Evolutionary conservation across 2,797 vertebrate species (phyloP), one percentile per base, ranked within the genome.

Genomic region (Delichon dasypus): DNA sequence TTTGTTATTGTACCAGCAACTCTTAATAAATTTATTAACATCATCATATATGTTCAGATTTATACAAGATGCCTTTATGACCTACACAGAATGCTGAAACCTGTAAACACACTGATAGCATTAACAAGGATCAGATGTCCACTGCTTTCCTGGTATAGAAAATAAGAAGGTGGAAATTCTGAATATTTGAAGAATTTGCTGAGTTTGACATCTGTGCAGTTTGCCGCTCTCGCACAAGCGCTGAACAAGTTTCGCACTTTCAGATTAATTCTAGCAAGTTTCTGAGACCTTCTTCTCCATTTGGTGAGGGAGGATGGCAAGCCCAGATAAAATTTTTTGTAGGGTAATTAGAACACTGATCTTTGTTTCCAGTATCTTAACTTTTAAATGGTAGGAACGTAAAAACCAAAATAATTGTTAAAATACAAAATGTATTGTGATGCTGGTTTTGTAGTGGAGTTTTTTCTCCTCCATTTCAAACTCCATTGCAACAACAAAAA

Each of bases 121-220:
- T 13, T 93, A 77, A 93, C 11, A 55, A 73, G 50, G 84, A 57
- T 45, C 80, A 90, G 74, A 80, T 57, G 47, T 36, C 13, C 0
- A 0, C 34, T 66, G 79, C 23, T 47, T 83, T 92, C 88, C 68
- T 50, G 22, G 16, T 22, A 13, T 1, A 45, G 50, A 58, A 75
- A 83, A 72, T 9, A 55, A 84, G 22, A 88, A 82, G 30, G 54
- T 78, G 34, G 22, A 22, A 75, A 36, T 57, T 60, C 8, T 27
- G 51, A 55, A n/a, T 48, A 34, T 51, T 30, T 44, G 32, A 48
- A 61, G 17, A 36, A 20, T 67, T 60, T 3, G 14, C 65, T 25
- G 30, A 16, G 5, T 34, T 84, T 72, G 16, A 7, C 0, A 0
- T 11, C 13, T 0, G 0, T 0, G 0, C 12, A 5, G 5, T 36